These are phyloP conservation scores for Holothuria scabra DNA, from an alignment of 53 echinoderm and acorn worm species.

Conservation along the genomic window DNA sequence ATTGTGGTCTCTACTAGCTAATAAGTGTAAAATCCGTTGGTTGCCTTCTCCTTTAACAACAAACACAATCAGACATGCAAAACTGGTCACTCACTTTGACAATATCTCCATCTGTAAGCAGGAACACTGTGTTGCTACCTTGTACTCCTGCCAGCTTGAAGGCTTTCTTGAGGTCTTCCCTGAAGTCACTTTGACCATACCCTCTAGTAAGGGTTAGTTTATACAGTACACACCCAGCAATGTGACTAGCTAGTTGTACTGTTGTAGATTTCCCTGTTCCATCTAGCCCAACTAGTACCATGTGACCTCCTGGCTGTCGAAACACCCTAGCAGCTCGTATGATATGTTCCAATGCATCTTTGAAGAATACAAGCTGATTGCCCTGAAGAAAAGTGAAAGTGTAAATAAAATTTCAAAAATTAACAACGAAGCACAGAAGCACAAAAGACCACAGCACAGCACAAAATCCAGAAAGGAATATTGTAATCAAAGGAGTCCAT, in stretches of 20 bases:
- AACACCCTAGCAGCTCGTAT: slow-evolving; percentile 93
- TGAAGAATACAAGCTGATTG: slow-evolving; percentile 92
- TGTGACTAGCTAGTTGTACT: slow-evolving; percentile 90
- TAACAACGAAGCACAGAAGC: background rate
- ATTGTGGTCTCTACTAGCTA: no score
- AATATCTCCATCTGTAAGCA: slow-evolving; percentile 96
- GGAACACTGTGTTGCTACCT: slow-evolving; percentile 85
- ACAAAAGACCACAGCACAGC: background rate
- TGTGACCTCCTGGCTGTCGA: slow-evolving; percentile 97
- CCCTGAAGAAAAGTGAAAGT: slow-evolving; percentile 46
- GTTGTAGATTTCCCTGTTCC: slow-evolving; percentile 95
- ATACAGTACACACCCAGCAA: slow-evolving; percentile 89
- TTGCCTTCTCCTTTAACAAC: no score
- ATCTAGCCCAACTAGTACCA: slow-evolving; percentile 93
- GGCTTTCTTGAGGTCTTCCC: slow-evolving; percentile 92
- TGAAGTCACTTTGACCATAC: slow-evolving; percentile 88
- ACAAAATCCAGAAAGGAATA: no score
- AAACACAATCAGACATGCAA: no score
- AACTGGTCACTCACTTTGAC: slow-evolving; percentile 66
- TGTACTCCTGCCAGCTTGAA: slow-evolving; percentile 83
- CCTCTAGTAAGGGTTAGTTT: slow-evolving; percentile 92
- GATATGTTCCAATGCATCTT: slow-evolving; percentile 94
- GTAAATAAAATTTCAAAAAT: background rate
- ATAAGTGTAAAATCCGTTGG: no score
- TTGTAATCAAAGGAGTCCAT: no score